phyloP scores from a whole-genome alignment of 2,888 invertebrate genomes.

The Drosophila algonquin region DNA sequence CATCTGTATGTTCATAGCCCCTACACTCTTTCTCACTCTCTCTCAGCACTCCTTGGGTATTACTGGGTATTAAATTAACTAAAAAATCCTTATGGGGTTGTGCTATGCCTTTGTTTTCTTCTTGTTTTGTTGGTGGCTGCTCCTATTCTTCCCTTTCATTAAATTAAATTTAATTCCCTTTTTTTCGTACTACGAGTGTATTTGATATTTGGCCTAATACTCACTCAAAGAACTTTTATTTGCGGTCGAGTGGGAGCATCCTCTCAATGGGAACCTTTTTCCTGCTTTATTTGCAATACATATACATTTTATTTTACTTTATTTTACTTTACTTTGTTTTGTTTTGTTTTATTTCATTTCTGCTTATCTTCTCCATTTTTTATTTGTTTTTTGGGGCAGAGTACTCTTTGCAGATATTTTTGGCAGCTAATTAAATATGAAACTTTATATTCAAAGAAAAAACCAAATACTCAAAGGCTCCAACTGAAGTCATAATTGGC shows the following conservation, averaged over 20 bases:
- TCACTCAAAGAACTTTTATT: conserved; percentile 48
- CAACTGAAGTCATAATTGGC: not conserved
- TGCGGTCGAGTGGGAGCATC: conserved; percentile 31
- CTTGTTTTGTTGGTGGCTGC: too few species aligned
- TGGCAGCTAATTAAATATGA: conserved; percentile 30
- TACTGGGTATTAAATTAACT: not conserved
- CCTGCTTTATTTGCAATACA: conserved; percentile 1
- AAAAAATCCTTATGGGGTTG: conserved; percentile 26
- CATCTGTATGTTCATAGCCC: too few species aligned
- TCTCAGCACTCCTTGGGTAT: too few species aligned
- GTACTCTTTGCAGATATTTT: conserved; percentile 11
- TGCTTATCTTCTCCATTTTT: conserved; percentile 1
- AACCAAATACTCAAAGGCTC: not conserved
- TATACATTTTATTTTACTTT: not conserved
- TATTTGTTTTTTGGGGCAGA: not conserved
- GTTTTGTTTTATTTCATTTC: not conserved
- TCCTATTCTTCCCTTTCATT: conserved; percentile 35
- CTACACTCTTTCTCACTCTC: too few species aligned
- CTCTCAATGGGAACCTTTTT: conserved; percentile 9
- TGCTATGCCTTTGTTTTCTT: conserved; percentile 6
- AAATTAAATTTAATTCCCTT: conserved; percentile 46
- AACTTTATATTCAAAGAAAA: conserved; percentile 8
- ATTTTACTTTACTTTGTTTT: too few species aligned
- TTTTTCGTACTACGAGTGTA: conserved; percentile 1
- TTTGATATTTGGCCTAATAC: conserved; percentile 43